Evolutionary conservation across 2,888 invertebrate species (phyloP), one percentile per base, ranked within the genome.

Genomic region (Hipparchia semele): DNA sequence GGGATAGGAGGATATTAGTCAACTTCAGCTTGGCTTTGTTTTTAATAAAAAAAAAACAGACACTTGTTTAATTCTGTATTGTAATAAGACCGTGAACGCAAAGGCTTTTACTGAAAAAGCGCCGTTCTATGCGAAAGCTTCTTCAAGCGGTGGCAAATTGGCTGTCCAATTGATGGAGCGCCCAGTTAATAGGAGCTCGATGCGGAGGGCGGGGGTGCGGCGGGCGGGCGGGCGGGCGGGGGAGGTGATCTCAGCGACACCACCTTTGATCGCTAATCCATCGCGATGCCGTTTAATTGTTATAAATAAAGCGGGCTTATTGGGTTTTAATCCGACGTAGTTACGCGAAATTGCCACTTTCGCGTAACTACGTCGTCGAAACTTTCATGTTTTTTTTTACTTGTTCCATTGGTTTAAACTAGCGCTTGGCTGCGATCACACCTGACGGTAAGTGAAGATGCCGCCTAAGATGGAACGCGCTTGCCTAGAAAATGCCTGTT

Each of bases 161-260:
- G 74, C 70, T 72, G 72, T 72, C 74, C 72, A 67, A 67, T 72
- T 72, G 74, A 72, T 72, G 54, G 67, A 74, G 70, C 70, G 68
- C 54, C 65, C 70, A 58, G 72, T 58, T 74, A 74, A 74, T 72
- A 58, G 72, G 53, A 61, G n/a, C 69, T 10, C 69, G 69, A 53
- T 61, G 53, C 60, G 53, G 61, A 59, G 46, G 68, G 67, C 1
- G 54, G 67, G 67, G 66, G 23, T 53, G 10, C 8, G 10, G 53
- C 2, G 53, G 53, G 53, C 10, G 8, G 2, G 53, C 13, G 64
- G 64, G 64, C 3, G 51, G 0, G 49, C n/a, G 45, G 39, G n/a
- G 61, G 53, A 33, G 51, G n/a, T 8, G 8, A 49, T 56, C 49
- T 68, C 68, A 59, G 56, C 68, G 68, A 60, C 68, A 60, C 23